These are phyloP conservation scores for Ciconia nigra DNA, from an alignment of 2,797 vertebrate species.

Conservation along the genomic window DNA sequence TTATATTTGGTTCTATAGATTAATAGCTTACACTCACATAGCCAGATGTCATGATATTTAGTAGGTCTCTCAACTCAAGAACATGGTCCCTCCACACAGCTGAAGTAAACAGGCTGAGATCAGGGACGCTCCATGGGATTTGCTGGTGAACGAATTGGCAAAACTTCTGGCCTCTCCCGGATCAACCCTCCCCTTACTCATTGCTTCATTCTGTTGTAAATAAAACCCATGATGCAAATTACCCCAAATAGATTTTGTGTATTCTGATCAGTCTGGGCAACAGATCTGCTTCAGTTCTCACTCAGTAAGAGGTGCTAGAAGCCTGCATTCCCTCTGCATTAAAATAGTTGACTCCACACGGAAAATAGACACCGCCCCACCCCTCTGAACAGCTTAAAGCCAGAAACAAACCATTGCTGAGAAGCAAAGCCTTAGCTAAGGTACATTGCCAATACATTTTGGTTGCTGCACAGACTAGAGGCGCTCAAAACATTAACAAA, in stretches of 20 bases:
- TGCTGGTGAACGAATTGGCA: not conserved
- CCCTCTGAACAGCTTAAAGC: not conserved
- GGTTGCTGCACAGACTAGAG: not conserved
- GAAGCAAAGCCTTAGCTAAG: not conserved
- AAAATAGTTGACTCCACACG: not conserved
- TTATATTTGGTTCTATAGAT: not conserved
- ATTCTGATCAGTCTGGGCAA: not conserved
- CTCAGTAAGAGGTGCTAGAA: not conserved
- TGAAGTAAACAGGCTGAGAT: not conserved
- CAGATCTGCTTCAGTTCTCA: not conserved
- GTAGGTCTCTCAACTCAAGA: not conserved
- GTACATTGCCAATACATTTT: not conserved
- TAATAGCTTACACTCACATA: not conserved
- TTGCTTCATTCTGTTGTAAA: not conserved
- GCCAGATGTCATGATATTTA: not conserved
- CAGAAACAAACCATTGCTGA: not conserved
- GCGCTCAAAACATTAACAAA: not conserved
- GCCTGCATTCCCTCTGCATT: not conserved
- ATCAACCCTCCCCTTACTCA: not conserved
- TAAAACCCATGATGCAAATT: not conserved
- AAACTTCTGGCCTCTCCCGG: not conserved
- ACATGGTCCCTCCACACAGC: not conserved
- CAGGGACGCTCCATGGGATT: not conserved
- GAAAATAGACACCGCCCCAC: fast-evolving
- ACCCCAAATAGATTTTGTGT: not conserved